Percentiles rank a stretch among this genome's conserved stretches.
These are phyloP conservation scores for Scomber scombrus DNA, from an alignment of 2,113 vertebrate species.

Conservation along the genomic window DNA sequence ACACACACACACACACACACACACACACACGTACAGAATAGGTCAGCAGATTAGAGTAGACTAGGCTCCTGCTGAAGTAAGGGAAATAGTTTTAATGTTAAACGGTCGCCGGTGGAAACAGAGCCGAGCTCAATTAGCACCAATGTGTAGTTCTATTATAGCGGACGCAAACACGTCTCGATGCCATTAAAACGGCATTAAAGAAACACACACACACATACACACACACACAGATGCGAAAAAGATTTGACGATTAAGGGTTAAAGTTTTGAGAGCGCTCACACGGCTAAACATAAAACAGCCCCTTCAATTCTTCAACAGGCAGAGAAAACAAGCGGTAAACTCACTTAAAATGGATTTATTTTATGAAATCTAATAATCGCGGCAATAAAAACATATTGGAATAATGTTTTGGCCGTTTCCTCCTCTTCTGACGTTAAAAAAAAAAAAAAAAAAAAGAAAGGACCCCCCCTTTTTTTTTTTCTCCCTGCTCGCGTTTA, in stretches of 20 bases:
- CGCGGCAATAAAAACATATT: slow-evolving; percentile 76
- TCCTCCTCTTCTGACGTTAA: slow-evolving; percentile 62
- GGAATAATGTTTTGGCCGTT: slow-evolving; percentile 75
- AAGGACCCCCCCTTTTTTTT: slow-evolving; percentile 8
- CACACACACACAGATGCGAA: slow-evolving; percentile 26
- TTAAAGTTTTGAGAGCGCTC: slow-evolving; percentile 10
- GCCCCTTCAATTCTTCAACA: slow-evolving; percentile 28
- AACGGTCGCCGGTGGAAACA: slow-evolving; percentile 54
- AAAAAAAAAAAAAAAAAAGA: too few relatives aligned
- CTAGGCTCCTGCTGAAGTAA: slow-evolving; percentile 39
- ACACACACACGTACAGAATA: slow-evolving; percentile 13
- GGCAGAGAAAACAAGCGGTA: slow-evolving; percentile 56
- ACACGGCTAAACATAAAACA: slow-evolving; percentile 2
- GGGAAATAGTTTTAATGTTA: slow-evolving; percentile 30
- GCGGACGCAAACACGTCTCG: not conserved
- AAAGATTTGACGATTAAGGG: slow-evolving; percentile 37
- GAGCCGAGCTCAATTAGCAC: slow-evolving; percentile 35
- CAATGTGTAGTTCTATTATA: slow-evolving; percentile 55
- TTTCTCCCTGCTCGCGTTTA: slow-evolving; percentile 48
- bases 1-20: slow-evolving; percentile 37
- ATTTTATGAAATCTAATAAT: slow-evolving; percentile 83
- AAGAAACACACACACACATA: slow-evolving; percentile 11
- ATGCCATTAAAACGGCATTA: too few relatives aligned
- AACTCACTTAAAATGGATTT: slow-evolving; percentile 76
- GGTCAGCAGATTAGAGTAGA: slow-evolving; percentile 57